Conservation (phyloP, 2,888 invertebrate species). For the Drosophila longiperda region DNA sequence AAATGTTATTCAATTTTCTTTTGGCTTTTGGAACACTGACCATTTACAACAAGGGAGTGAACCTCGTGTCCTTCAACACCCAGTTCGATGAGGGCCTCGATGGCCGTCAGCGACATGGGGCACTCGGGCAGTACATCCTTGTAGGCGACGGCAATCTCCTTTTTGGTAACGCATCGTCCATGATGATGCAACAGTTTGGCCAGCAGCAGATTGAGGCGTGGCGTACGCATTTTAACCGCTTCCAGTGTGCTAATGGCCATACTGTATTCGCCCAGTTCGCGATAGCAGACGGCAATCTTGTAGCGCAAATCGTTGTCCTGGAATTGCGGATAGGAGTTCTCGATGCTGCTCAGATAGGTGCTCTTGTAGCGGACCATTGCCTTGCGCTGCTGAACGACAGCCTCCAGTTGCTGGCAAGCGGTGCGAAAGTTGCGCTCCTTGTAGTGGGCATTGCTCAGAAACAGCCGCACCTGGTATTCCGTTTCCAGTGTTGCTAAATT, state of each 20-base stretch:
- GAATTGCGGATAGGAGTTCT: constrained; percentile 79
- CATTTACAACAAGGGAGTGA: constrained; percentile 89
- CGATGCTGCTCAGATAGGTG: constrained; percentile 70
- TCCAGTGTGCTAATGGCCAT: constrained; percentile 85
- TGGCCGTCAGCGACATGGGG: constrained; percentile 91
- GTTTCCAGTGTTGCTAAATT: constrained; percentile 85
- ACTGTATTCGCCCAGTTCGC: constrained; percentile 88
- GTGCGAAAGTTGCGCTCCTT: constrained; percentile 88
- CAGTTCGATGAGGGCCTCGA: constrained; percentile 89
- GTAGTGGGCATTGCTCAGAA: constrained; percentile 90
- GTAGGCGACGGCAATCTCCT: constrained; percentile 90
- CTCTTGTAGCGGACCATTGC: constrained; percentile 78
- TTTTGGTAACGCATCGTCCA: constrained; percentile 87
- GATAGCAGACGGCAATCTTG: constrained; percentile 89
- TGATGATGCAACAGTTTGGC: constrained; percentile 90
- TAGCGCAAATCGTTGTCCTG: constrained; percentile 90
- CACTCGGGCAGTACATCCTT: constrained; percentile 92
- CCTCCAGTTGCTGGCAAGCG: constrained; percentile 87
- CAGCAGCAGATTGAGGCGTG: constrained; percentile 91
- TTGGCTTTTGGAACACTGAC: constrained; percentile 66
- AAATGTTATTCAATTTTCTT: not conserved
- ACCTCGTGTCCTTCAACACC: constrained; percentile 91
- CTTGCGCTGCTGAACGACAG: constrained; percentile 86
- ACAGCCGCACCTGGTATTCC: constrained; percentile 89
- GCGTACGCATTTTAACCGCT: constrained; percentile 87